These are phyloP conservation scores for Neolamprologus longior DNA, from an alignment of 2,113 vertebrate genomes.

Conservation along the genomic window DNA sequence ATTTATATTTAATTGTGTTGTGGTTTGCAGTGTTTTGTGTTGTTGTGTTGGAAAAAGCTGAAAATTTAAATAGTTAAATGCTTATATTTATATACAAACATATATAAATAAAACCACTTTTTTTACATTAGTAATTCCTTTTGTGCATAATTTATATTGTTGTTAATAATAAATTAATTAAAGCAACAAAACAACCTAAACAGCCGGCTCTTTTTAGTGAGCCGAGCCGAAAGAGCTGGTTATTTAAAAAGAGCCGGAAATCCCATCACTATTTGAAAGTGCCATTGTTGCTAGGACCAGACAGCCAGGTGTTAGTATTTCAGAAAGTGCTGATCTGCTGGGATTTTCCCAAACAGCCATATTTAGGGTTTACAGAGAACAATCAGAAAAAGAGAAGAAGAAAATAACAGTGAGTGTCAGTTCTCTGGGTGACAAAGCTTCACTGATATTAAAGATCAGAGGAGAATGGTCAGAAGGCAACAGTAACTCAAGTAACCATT, in stretches of 20 bases:
- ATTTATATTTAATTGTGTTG: no score
- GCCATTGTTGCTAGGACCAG: neutral
- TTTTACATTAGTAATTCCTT: neutral
- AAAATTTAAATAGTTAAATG: no score
- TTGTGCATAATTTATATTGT: neutral
- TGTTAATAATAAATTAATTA: neutral
- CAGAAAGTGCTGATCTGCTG: neutral
- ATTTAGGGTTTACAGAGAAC: neutral
- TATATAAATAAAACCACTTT: neutral
- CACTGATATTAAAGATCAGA: neutral
- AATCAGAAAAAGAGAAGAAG: neutral
- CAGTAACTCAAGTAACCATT: neutral
- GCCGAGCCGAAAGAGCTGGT: neutral
- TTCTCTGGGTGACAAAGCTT: neutral
- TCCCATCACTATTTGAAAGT: neutral
- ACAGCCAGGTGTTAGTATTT: neutral
- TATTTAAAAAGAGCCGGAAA: neutral
- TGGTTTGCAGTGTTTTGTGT: neutral
- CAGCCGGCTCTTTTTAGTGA: neutral
- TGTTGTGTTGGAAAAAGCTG: neutral
- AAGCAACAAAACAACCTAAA: neutral
- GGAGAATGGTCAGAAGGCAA: neutral
- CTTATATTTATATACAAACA: neutral
- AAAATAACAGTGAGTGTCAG: neutral
- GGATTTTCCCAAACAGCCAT: neutral